A percentile compares a stretch with the other conserved stretches of the same genome.
These are phyloP conservation scores for Noctilio leporinus DNA, from an alignment of 2,113 vertebrate genomes.

Conservation along the genomic window DNA sequence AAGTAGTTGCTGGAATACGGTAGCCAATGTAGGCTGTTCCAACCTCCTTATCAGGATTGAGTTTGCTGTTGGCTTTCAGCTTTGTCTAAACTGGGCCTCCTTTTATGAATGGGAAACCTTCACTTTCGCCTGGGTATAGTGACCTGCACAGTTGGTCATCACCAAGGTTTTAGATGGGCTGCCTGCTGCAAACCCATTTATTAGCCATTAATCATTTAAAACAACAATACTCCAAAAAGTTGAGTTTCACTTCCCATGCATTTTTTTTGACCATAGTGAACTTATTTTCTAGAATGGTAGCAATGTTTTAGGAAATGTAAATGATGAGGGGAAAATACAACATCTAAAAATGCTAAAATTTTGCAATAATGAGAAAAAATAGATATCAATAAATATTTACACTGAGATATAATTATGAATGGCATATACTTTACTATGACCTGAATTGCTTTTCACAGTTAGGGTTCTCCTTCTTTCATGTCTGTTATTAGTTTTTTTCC, in stretches of 20 bases:
- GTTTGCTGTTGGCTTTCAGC: neutral
- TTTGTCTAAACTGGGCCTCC: neutral
- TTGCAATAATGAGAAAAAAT: neutral
- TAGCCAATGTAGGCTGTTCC: neutral
- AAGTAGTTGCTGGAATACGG: neutral
- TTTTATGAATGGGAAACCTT: neutral
- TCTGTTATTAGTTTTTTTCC: neutral
- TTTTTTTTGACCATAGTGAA: neutral
- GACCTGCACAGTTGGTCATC: neutral
- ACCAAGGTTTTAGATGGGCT: neutral
- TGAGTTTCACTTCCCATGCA: neutral
- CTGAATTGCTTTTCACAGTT: neutral
- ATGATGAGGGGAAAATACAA: neutral
- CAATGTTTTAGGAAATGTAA: neutral
- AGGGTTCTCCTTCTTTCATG: neutral
- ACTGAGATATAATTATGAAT: neutral
- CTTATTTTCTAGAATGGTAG: neutral
- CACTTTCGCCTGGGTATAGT: neutral
- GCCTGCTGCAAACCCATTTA: neutral
- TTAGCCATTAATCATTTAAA: conserved; percentile 15
- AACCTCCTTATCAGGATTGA: neutral
- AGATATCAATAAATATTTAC: neutral
- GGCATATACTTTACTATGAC: neutral
- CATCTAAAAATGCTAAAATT: neutral
- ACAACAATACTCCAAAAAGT: neutral